Base-by-base conservation (phyloP, 2,113 vertebrate genomes). In the Silurus asotus region DNA sequence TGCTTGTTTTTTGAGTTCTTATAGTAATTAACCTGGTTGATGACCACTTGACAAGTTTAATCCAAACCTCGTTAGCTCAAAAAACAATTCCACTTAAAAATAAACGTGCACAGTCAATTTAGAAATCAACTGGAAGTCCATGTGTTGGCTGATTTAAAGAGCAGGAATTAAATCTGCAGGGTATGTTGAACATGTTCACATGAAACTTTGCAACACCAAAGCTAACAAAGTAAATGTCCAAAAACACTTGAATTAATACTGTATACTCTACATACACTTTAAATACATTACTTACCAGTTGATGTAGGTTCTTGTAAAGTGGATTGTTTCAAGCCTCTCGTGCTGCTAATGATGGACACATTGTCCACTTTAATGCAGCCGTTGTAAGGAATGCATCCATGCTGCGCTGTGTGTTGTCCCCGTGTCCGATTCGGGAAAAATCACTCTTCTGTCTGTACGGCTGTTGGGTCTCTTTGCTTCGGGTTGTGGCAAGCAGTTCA, bases 401-500 rank as follows among this genome's bases (percentile, higher is more conserved):
- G n/a, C 55, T 78, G n/a, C 62, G 15, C 79, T 58, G 64, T 49
- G 6, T 82, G 9, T 51, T 28, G 45, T 49, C 13, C 37, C 49
- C 61, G 53, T 48, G 61, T 64, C n/a, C 23, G 3, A 23, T 65
- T 45, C 53, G 14, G 56, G 49, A 19, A 84, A 15, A n/a, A 0
- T 56, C 83, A 72, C 37, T 45, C 10, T 75, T 4, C 19, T 83
- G 19, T 74, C 9, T 20, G 55, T 49, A 17, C 15, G 20, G 13
- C 48, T 53, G 48, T 3, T 62, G 37, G 8, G 51, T 25, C 25
- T 61, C 37, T 58, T 69, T 79, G 62, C 45, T 25, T 8, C 23
- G 28, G 28, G 17, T 55, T 48, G 55, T 58, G 19, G 87, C 87
- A 87, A 86, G 83, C 89, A 85, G 85, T 80, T 90, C 64, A 62